Conservation (phyloP, 2,888 invertebrate genomes). For the Panzeria rudis region DNA sequence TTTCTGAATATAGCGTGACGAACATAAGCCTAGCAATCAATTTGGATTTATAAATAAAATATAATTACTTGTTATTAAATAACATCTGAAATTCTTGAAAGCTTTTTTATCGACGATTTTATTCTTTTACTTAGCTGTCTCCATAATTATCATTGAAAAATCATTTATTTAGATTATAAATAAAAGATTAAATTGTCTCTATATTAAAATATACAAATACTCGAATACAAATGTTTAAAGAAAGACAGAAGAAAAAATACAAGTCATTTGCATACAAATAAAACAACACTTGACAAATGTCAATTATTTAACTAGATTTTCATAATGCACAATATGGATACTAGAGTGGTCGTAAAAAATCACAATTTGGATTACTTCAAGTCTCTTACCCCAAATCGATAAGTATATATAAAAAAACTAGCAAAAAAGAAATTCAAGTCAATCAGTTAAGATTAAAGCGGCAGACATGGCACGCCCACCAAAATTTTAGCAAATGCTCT, state of each 20-base stretch:
- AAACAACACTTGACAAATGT: constrained; percentile 65
- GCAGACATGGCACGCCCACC: too few relatives aligned
- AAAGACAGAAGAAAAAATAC: constrained; percentile 16
- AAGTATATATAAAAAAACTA: too few relatives aligned
- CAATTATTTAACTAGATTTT: constrained; percentile 63
- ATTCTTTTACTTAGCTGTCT: constrained; percentile 4
- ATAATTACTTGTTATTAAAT: not conserved
- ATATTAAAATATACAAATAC: constrained; percentile 46
- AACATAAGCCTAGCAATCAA: too few relatives aligned
- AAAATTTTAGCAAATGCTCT: too few relatives aligned
- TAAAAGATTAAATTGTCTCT: constrained; percentile 32
- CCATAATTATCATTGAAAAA: constrained; percentile 19
- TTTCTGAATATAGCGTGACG: too few relatives aligned
- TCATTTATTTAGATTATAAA: constrained; percentile 43
- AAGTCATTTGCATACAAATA: constrained; percentile 51
- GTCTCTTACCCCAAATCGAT: too few relatives aligned
- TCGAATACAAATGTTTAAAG: constrained; percentile 21
- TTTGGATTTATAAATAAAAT: too few relatives aligned
- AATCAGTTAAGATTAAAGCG: too few relatives aligned
- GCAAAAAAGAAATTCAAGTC: too few relatives aligned
- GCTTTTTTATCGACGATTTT: not conserved
- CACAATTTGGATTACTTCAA: too few relatives aligned
- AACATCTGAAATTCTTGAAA: not conserved
- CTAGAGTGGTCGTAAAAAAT: too few relatives aligned
- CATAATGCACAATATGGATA: constrained; percentile 32